These are phyloP conservation scores for Phenacoccus solenopsis DNA, from an alignment of 1,140 invertebrate species.

Conservation along the genomic window DNA sequence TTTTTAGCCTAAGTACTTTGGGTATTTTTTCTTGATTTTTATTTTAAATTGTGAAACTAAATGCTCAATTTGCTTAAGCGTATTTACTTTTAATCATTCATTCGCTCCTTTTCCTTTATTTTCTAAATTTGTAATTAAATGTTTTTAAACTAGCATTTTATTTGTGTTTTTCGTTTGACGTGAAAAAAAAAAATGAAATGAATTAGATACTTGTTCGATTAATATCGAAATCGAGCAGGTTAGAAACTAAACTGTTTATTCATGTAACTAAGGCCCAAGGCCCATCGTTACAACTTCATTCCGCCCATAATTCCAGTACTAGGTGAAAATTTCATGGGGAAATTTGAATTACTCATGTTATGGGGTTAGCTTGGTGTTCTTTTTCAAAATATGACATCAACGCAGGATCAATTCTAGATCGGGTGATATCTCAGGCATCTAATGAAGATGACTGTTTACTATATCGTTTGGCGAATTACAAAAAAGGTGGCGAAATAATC, in stretches of 20 bases:
- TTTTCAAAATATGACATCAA: background rate
- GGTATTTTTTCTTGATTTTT: too few relatives aligned
- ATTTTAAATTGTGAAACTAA: background rate
- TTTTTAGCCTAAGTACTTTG: too few relatives aligned
- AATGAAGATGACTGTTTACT: constrained; percentile 72
- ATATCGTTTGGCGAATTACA: constrained; percentile 78
- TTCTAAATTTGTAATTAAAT: background rate
- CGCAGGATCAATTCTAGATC: constrained; percentile 63
- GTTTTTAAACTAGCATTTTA: background rate
- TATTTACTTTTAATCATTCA: too few relatives aligned
- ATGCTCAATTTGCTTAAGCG: background rate
- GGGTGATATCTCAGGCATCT: constrained; percentile 71
- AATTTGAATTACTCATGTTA: too few relatives aligned
- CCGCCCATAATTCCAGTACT: too few relatives aligned
- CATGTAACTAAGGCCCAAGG: background rate
- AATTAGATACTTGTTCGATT: background rate
- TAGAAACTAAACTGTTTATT: background rate
- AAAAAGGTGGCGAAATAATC: constrained; percentile 72
- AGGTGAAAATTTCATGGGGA: too few relatives aligned
- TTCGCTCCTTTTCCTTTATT: background rate
- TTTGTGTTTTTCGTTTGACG: too few relatives aligned
- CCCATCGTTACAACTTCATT: too few relatives aligned
- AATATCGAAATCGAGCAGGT: too few relatives aligned
- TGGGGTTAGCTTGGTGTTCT: background rate
- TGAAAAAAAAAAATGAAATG: too few relatives aligned